phyloP scores from a whole-genome alignment of 2,888 invertebrate species.

The Hypercompe scribonia region DNA sequence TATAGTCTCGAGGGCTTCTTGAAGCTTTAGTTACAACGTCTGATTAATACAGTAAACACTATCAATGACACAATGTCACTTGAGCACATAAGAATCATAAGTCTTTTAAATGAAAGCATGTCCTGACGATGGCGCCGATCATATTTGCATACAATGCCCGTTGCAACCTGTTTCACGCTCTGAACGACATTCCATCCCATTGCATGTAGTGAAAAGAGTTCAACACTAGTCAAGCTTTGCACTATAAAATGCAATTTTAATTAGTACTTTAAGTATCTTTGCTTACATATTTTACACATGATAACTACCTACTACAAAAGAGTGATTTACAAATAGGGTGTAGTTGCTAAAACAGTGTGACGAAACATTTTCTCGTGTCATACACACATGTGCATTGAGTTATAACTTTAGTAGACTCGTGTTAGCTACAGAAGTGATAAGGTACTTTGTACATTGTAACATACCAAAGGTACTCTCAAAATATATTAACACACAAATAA shows the following conservation, averaged over 20 bases:
- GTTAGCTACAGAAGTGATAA: conserved; percentile 64
- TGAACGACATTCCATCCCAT: conserved; percentile 64
- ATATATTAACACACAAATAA: conserved; percentile 43
- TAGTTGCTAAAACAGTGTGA: conserved; percentile 56
- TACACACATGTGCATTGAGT: conserved; percentile 56
- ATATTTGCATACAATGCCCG: conserved; percentile 81
- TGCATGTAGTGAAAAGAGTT: conserved; percentile 27
- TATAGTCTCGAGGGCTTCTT: conserved; percentile 52
- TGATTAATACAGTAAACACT: conserved; percentile 74
- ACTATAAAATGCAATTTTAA: background rate
- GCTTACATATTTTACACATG: conserved; percentile 33
- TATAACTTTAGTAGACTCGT: conserved; percentile 58
- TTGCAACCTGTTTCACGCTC: conserved; percentile 54
- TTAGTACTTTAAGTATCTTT: conserved; percentile 6
- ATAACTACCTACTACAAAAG: conserved; percentile 16
- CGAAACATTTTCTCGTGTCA: conserved; percentile 40
- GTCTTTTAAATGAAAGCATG: conserved; percentile 76
- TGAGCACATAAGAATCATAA: conserved; percentile 65
- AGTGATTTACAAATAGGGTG: conserved; percentile 54
- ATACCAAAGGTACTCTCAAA: conserved; percentile 50
- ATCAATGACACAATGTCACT: conserved; percentile 74
- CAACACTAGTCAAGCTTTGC: background rate
- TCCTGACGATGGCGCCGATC: conserved; percentile 64
- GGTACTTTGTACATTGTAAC: conserved; percentile 62
- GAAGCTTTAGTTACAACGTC: conserved; percentile 69